phyloP scores from a whole-genome alignment of 2,888 invertebrate species.

The Cactoblastis cactorum region DNA sequence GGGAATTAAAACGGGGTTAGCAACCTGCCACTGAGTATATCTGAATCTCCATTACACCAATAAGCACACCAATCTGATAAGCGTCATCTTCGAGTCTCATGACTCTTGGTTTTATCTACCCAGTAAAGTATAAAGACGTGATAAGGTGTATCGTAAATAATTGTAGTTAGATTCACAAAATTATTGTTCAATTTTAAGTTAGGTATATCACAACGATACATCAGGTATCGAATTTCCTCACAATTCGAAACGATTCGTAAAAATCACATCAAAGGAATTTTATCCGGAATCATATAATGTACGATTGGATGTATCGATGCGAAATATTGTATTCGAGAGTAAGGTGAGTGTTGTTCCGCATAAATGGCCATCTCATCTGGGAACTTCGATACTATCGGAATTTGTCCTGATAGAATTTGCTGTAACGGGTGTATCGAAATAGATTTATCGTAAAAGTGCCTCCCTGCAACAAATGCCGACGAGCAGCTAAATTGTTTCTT shows the following conservation, averaged over 20 bases:
- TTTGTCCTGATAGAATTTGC: slow-evolving; percentile 19
- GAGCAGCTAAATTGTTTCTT: slow-evolving; percentile 10
- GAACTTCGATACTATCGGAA: slow-evolving; percentile 17
- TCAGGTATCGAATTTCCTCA: neutral
- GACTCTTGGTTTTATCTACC: too few relatives aligned
- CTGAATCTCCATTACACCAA: too few relatives aligned
- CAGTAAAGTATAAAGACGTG: too few relatives aligned
- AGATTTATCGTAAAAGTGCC: slow-evolving; percentile 39
- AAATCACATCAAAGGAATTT: slow-evolving; percentile 2
- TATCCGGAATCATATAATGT: slow-evolving; percentile 2
- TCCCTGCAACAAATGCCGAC: slow-evolving; percentile 3
- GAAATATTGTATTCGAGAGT: slow-evolving; percentile 11
- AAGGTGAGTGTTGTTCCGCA: slow-evolving; percentile 16
- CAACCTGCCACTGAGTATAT: too few relatives aligned
- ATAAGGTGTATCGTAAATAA: too few relatives aligned
- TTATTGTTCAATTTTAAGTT: neutral
- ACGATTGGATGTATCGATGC: slow-evolving; percentile 8
- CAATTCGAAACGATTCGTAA: neutral
- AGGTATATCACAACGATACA: neutral
- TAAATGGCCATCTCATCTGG: slow-evolving; percentile 19
- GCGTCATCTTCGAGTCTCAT: too few relatives aligned
- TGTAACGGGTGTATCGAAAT: slow-evolving; percentile 34
- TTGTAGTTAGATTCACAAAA: too few relatives aligned
- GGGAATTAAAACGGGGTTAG: too few relatives aligned
- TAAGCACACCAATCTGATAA: too few relatives aligned